A percentile compares a stretch with the other conserved stretches of the same genome.
These are phyloP conservation scores for Serripes groenlandicus DNA, from an alignment of 2,888 invertebrate genomes.

Conservation along the genomic window DNA sequence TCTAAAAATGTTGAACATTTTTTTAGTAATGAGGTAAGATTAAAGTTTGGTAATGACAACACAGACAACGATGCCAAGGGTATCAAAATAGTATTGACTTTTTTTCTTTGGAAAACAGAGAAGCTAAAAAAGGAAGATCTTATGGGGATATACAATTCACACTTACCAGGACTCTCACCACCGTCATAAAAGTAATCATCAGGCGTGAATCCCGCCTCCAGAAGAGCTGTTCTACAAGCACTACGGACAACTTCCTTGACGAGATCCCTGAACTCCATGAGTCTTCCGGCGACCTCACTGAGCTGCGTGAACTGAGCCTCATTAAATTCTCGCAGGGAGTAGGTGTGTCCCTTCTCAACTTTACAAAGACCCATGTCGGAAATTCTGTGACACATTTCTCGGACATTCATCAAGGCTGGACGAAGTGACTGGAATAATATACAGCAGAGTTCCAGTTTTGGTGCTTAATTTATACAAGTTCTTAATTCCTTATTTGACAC, in stretches of 20 bases:
- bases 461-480: neutral
- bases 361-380: conserved; percentile 87
- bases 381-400: conserved; percentile 87
- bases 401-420: conserved; percentile 91
- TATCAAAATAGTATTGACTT: no score
- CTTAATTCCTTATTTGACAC: conserved; percentile 46
- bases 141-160: neutral
- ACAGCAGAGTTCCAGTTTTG: neutral
- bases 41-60: no score
- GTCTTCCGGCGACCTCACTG: conserved; percentile 85
- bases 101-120: no score
- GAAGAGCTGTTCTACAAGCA: conserved; percentile 92
- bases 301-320: conserved; percentile 86
- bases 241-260: conserved; percentile 89
- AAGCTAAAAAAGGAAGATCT: no score
- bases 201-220: conserved; percentile 92
- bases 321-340: conserved; percentile 85
- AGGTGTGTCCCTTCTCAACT: conserved; percentile 86
- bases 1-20: no score
- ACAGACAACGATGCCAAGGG: no score
- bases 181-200: conserved; percentile 89
- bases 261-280: conserved; percentile 86
- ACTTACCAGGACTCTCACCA: conserved; percentile 77
- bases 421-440: conserved; percentile 88
- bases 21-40: no score